Conservation (phyloP, 2,888 invertebrate species). For the Hemistola chrysoprasaria region DNA sequence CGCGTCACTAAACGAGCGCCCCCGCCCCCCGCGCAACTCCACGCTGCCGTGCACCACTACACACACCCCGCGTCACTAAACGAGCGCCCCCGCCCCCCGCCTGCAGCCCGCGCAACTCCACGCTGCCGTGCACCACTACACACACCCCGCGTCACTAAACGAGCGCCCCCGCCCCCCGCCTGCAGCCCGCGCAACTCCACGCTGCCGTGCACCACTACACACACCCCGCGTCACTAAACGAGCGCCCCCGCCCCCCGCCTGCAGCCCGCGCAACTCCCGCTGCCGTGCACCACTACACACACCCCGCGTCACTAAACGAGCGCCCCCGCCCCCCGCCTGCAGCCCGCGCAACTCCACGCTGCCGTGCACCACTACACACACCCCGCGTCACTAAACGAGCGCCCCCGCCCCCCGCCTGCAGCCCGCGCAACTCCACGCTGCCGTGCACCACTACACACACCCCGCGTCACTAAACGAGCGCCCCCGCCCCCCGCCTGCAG, state of each 20-base stretch:
- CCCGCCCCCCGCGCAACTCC: constrained; percentile 90
- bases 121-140: constrained; percentile 92
- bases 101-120: constrained; percentile 91
- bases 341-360: constrained; percentile 91
- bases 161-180: constrained; percentile 90
- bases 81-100: constrained; percentile 90
- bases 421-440: constrained; percentile 90
- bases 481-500: constrained; percentile 91
- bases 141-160: constrained; percentile 28
- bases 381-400: constrained; percentile 61
- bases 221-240: not conserved
- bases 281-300: constrained; percentile 88
- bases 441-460: constrained; percentile 88
- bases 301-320: too few species aligned
- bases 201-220: constrained; percentile 91
- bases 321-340: constrained; percentile 91
- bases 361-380: constrained; percentile 88
- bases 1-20: constrained; percentile 90
- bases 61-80: not conserved
- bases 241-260: constrained; percentile 65
- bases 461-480: constrained; percentile 61
- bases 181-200: constrained; percentile 92
- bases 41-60: constrained; percentile 93
- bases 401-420: constrained; percentile 91
- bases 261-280: constrained; percentile 77